These are phyloP conservation scores for Scelioninae gen. 2 DNA, from an alignment of 2,888 invertebrate species.

Conservation along the genomic window DNA sequence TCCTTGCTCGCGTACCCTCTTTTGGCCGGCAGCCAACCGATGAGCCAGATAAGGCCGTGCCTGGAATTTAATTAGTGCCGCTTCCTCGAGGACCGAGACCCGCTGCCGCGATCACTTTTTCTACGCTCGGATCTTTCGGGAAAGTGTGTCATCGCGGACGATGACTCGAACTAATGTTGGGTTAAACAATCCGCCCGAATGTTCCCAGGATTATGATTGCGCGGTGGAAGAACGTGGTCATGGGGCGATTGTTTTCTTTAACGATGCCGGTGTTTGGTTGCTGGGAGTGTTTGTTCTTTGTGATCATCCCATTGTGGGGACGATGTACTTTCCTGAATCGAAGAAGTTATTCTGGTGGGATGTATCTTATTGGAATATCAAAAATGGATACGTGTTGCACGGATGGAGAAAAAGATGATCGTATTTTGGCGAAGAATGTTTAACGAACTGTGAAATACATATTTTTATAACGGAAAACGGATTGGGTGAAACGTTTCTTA, in stretches of 20 bases:
- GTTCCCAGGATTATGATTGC: not conserved
- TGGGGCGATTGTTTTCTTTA: constrained; percentile 13
- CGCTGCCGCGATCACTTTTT: constrained; percentile 18
- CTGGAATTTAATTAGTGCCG: constrained; percentile 65
- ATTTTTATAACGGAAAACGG: no score
- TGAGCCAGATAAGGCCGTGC: constrained; percentile 60
- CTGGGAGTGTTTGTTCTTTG: no score
- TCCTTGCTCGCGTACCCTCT: constrained; percentile 26
- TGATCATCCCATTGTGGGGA: no score
- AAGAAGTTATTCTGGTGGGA: no score
- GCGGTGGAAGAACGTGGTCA: not conserved
- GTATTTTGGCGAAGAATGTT: no score
- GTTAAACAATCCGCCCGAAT: constrained; percentile 12
- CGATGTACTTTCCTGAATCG: no score
- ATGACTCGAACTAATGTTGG: constrained; percentile 16
- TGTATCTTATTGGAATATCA: no score
- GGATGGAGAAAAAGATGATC: no score
- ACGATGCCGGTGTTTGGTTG: no score
- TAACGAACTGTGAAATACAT: no score
- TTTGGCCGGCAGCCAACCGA: constrained; percentile 62
- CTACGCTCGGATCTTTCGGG: constrained; percentile 27
- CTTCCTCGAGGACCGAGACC: constrained; percentile 25
- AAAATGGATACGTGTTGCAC: no score
- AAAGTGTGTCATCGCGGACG: constrained; percentile 43
- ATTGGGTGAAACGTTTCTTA: no score